Percentiles rank a stretch among this genome's conserved stretches.
phyloP scores from a whole-genome alignment of 1,140 invertebrate species.

The Drosophila kikkawai region DNA sequence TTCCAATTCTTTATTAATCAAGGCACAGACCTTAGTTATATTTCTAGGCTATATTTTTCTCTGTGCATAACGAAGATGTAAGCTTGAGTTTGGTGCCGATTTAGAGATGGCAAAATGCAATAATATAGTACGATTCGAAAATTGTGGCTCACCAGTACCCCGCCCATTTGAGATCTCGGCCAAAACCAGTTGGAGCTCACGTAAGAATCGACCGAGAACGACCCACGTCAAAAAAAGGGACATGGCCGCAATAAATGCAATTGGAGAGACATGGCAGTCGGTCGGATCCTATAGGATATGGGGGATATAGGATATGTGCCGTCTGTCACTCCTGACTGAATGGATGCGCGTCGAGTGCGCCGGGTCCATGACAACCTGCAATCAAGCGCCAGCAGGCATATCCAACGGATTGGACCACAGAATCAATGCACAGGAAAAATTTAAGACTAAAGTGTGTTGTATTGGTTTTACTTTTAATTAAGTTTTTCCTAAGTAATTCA shows the following conservation, averaged over 20 bases:
- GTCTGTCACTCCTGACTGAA: slow-evolving; percentile 60
- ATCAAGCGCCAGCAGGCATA: slow-evolving; percentile 70
- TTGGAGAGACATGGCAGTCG: slow-evolving; percentile 48
- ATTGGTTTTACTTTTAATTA: background rate
- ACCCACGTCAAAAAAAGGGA: slow-evolving; percentile 70
- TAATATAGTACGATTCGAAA: slow-evolving; percentile 22
- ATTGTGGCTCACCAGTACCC: slow-evolving; percentile 1
- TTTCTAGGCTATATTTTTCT: background rate
- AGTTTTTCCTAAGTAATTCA: too few species aligned
- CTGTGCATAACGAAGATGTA: background rate
- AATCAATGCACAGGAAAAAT: slow-evolving; percentile 22
- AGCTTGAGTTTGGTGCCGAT: slow-evolving; percentile 2
- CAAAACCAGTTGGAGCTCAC: slow-evolving; percentile 58
- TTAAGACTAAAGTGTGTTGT: background rate
- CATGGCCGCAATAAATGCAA: slow-evolving; percentile 61
- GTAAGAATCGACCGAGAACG: slow-evolving; percentile 46
- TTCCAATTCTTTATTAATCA: background rate
- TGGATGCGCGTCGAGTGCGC: slow-evolving; percentile 58
- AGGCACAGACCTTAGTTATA: too few species aligned
- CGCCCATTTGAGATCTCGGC: background rate
- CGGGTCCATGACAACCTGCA: slow-evolving; percentile 69
- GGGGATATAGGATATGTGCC: slow-evolving; percentile 27
- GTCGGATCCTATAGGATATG: slow-evolving; percentile 28
- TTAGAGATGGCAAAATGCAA: slow-evolving; percentile 26
- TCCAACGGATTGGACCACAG: slow-evolving; percentile 17